phyloP scores from a whole-genome alignment of 2,888 invertebrate species.

The Cerceris rybyensis region DNA sequence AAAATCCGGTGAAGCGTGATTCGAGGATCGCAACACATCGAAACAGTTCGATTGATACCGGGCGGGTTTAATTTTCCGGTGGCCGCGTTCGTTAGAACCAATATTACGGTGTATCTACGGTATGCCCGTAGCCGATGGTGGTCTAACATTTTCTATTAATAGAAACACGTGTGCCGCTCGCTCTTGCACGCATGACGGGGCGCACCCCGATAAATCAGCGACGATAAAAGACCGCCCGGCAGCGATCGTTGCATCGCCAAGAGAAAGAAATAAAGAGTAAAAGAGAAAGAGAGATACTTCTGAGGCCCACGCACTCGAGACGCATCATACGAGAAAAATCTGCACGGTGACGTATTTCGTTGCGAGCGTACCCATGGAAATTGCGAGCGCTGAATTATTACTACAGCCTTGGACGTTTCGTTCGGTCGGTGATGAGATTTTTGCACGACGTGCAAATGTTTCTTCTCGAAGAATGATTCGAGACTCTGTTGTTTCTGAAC shows the following conservation, averaged over 20 bases:
- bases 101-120: conserved; percentile 11
- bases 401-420: background rate
- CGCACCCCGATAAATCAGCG: conserved; percentile 68
- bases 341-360: background rate
- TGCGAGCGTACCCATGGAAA: background rate
- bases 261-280: background rate
- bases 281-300: conserved; percentile 1
- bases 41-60: conserved; percentile 9
- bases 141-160: conserved; percentile 67
- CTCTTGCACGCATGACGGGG: conserved; percentile 58
- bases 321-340: background rate
- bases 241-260: conserved; percentile 47
- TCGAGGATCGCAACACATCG: background rate
- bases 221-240: conserved; percentile 59
- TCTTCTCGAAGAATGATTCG: too few species aligned
- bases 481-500: too few species aligned
- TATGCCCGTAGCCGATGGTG: conserved; percentile 43
- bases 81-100: conserved; percentile 22
- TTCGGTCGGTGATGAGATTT: background rate
- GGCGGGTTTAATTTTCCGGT: conserved; percentile 26
- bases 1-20: conserved; percentile 27
- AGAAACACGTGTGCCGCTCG: conserved; percentile 62
- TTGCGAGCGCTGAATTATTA: too few species aligned
- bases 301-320: conserved; percentile 44
- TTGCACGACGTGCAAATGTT: too few species aligned